Base-by-base conservation (phyloP, 2,888 invertebrate species). In the Eupithecia inturbata region DNA sequence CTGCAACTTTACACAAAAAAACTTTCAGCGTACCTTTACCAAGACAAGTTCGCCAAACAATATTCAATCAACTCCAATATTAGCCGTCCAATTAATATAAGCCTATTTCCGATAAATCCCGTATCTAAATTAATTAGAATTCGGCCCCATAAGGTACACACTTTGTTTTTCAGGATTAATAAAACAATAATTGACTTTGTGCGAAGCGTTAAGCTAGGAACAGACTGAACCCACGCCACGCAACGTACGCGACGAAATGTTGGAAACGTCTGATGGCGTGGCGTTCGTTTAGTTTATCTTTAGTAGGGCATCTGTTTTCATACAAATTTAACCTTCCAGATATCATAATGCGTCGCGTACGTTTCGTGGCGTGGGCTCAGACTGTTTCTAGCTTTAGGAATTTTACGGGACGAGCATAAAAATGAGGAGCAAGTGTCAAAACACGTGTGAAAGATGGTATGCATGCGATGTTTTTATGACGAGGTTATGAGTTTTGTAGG, bases 101-200 rank as follows among this genome's bases (percentile, higher is more conserved):
- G 69, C 70, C 70, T 70, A 67, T 72, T 75, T 64, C 41, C 75
- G 36, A 70, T 75, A 62, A 67, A 72, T 70, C 60, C 57, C 70
- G 45, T 64, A 26, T 57, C 57, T 57, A 72, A 72, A 72, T 68
- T 70, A 72, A 71, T 77, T 72, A 70, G 72, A 74, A 72, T 74
- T 74, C 72, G 53, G 28, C 36, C 28, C 69, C 62, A 79, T 77
- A 75, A 67, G 70, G 67, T 74, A 79, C 76, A 79, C 78, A 80
- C 71, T 83, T 82, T 85, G 83, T 84, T 82, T 82, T 82, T 75
- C 77, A 82, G 78, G 14, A 82, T 88, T 89, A 92, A 91, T 93
- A 92, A 93, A 93, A 92, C 91, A 92, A 93, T 92, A 92, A 93
- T 93, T 90, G 92, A 93, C 92, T 92, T 84, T 74, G 85, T 87